Evolutionary conservation across 2,113 vertebrate genomes (phyloP).

Genomic region (Alectura lathami): DNA sequence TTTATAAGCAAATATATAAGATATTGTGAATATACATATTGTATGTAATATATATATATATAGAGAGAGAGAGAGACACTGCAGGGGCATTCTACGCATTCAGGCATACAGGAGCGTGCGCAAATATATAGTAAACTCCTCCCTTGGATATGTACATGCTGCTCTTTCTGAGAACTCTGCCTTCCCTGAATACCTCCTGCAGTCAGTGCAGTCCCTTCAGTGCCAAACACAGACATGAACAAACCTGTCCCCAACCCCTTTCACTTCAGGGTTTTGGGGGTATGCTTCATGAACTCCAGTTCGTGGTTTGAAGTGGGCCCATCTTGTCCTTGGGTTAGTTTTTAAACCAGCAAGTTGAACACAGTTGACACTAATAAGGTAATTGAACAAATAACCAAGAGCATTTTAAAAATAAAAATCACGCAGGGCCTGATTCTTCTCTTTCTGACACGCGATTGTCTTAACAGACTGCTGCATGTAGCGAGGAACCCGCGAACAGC

Average conservation of each 20-base stretch:
- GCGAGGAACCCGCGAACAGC: background rate
- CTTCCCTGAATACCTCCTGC: background rate
- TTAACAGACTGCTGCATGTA: background rate
- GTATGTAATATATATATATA: background rate
- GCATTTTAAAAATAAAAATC: background rate
- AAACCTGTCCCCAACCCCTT: background rate
- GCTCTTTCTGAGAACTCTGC: background rate
- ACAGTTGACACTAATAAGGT: conserved; percentile 2
- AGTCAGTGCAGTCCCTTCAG: accelerated
- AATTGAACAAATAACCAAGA: background rate
- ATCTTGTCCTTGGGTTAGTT: conserved; percentile 61
- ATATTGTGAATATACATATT: background rate
- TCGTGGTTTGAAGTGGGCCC: background rate
- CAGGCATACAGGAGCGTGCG: conserved; percentile 53
- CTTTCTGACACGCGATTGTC: accelerated
- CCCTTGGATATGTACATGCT: background rate
- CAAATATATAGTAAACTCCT: conserved; percentile 22
- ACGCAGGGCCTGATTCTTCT: accelerated
- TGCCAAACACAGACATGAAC: background rate
- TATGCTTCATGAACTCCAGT: background rate
- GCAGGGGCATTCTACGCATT: background rate
- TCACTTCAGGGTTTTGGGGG: background rate
- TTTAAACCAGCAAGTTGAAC: conserved; percentile 48
- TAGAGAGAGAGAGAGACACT: background rate
- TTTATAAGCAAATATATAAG: background rate